Evolutionary conservation across 2,888 invertebrate genomes (phyloP), one percentile per base, ranked within the genome.

Genomic region (Smittia sp.): DNA sequence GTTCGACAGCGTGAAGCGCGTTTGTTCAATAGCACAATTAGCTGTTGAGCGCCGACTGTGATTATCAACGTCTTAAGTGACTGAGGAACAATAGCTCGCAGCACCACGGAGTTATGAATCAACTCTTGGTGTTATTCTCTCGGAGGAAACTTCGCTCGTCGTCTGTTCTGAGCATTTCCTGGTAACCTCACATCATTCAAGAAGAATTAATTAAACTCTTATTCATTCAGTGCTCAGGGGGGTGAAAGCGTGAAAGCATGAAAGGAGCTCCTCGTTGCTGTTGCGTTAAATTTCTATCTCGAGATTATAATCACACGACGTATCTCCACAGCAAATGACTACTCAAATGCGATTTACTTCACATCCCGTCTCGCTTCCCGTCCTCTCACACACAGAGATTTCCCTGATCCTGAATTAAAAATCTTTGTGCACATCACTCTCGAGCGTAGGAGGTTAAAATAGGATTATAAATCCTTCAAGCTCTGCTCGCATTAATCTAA

Each of bases 381-480:
- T 46, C 15, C 46, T 32, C 32, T 32, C 9, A 32, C 32, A 32
- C 32, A 32, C 32, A 32, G 32, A 32, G 32, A 46, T 46, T 46
- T 46, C 46, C 32, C 4, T 46, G 46, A 32, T 32, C 46, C 15
- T 2, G 46, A 46, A 46, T 46, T 46, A 46, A 46, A 46, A 46
- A 46, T 58, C 58, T 58, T 22, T 58, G 58, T 58, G 58, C 22
- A 22, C 58, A 22, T 13, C 58, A 58, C 22, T 58, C 18, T 58
- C 4, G n/a, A 58, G 22, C n/a, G 22, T 27, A 63, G 25, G 25
- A 27, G 25, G 63, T 63, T 27, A 27, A 63, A 69, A 67, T 67
- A 69, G 15, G 72, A 72, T 72, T 62, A 72, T 72, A 72, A 72
- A 72, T 72, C 72, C 62, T 72, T 72, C 72, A 72, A 62, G 62